Evolutionary conservation across 1,140 invertebrate genomes (phyloP).

Genomic region (Akabosia matsudoensis): DNA sequence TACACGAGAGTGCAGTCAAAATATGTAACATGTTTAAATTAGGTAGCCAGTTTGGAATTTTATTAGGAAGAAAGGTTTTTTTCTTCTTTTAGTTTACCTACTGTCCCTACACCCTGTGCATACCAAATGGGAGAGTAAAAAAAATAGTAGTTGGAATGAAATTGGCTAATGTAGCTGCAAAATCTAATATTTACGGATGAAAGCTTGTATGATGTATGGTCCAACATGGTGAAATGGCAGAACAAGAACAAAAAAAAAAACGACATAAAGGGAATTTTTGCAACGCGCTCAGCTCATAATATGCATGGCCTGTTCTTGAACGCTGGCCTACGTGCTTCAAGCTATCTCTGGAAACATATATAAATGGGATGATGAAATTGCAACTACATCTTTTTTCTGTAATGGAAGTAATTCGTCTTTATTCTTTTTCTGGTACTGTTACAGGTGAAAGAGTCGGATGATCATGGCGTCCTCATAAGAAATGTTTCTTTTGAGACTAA

Average conservation of each 20-base stretch:
- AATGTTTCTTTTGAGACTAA: constrained; percentile 34
- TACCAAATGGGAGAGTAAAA: not conserved
- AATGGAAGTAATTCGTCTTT: not conserved
- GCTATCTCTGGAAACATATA: not conserved
- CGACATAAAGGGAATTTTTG: not conserved
- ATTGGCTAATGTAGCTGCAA: not conserved
- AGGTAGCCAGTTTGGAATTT: too few species aligned
- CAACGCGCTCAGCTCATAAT: not conserved
- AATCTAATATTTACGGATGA: constrained; percentile 14
- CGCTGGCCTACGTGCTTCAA: not conserved
- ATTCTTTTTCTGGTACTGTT: not conserved
- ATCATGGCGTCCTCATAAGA: constrained; percentile 38
- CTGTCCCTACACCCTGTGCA: too few species aligned
- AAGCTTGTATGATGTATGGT: not conserved
- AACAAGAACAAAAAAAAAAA: too few species aligned
- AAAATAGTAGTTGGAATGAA: not conserved
- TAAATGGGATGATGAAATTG: not conserved
- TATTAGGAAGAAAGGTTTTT: too few species aligned
- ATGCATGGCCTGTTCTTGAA: not conserved
- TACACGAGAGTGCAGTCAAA: too few species aligned
- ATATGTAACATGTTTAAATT: too few species aligned
- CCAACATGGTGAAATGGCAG: too few species aligned
- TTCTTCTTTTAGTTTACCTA: too few species aligned
- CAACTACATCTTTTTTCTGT: too few species aligned
- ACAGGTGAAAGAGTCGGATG: constrained; percentile 40